Evolutionary conservation across 1,140 invertebrate species (phyloP), one percentile per base, ranked within the genome.

Genomic region (Lysiphlebus fabarum): DNA sequence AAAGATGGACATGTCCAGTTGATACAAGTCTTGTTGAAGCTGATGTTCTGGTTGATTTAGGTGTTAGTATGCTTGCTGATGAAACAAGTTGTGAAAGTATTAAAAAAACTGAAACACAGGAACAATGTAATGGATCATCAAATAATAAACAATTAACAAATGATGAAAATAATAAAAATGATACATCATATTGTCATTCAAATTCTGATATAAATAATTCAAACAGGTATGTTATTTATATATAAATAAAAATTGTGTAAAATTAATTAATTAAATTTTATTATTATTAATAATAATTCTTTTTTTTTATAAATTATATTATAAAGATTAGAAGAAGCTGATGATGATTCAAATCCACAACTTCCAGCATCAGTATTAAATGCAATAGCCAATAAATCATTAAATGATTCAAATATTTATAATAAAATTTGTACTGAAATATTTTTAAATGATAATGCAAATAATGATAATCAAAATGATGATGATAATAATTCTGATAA

Each of bases 11-110:
- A 4, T 77, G 65, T 62, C 69, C 74, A 4, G 73, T 66, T 9
- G 70, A 78, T 42, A 68, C 67, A 6, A 78, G 69, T 68, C 56
- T 78, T 6, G 73, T 77, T 10, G 76, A 80, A 56, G 70, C 76
- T 14, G 78, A 80, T 56, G 77, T 81, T 44, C 62, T 81, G 58
- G 73, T 79, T 59, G 79, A 81, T 34, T 76, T 80, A 72, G 79
- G 78, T 11, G 78, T 81, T 5, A 69, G 77, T 45, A 79, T 80
- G 71, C 56, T 81, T 12, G 78, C 77, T 6, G 74, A 79, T 59
- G 75, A 74, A 51, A 68, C 67, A 53, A 53, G 53, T 1, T 74
- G 67, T 47, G 70, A 75, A 36, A 72, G 67, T 59, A 42, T 65
- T 10, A 73, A 67, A 58, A 70, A 70, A 49, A 26, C 4, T 26